phyloP scores from a whole-genome alignment of 2,113 vertebrate genomes.

The Zapornia atra region DNA sequence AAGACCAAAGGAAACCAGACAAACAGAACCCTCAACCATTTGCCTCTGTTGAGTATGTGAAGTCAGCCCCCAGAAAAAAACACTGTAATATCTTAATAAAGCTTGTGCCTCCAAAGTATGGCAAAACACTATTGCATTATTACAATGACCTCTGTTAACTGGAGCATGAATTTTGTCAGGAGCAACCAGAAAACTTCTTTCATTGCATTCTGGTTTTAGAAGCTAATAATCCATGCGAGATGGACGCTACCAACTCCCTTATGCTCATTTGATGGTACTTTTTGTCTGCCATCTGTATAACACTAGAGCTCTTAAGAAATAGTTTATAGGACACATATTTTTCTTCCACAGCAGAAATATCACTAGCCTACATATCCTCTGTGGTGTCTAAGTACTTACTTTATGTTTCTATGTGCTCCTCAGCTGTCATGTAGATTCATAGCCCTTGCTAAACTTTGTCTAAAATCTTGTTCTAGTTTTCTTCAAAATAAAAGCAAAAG shows the following conservation, averaged over 20 bases:
- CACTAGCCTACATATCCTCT: background rate
- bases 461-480: background rate
- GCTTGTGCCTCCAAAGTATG: background rate
- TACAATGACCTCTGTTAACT: background rate
- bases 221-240: background rate
- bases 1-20: background rate
- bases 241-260: background rate
- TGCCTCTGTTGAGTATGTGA: background rate
- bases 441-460: background rate
- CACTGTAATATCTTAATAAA: background rate
- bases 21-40: rapidly evolving
- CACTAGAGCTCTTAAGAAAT: background rate
- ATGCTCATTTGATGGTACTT: background rate
- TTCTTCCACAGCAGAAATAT: background rate
- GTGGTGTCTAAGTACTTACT: background rate
- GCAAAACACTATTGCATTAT: background rate
- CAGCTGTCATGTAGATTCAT: background rate
- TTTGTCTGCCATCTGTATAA: background rate
- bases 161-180: background rate
- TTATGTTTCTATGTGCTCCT: background rate
- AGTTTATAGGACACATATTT: background rate
- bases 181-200: background rate
- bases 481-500: background rate
- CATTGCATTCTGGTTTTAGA: background rate
- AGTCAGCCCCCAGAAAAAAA: background rate